Evolutionary conservation across 2,888 invertebrate genomes (phyloP), one percentile per base, ranked within the genome.

Genomic region (Amblyteles armatorius): DNA sequence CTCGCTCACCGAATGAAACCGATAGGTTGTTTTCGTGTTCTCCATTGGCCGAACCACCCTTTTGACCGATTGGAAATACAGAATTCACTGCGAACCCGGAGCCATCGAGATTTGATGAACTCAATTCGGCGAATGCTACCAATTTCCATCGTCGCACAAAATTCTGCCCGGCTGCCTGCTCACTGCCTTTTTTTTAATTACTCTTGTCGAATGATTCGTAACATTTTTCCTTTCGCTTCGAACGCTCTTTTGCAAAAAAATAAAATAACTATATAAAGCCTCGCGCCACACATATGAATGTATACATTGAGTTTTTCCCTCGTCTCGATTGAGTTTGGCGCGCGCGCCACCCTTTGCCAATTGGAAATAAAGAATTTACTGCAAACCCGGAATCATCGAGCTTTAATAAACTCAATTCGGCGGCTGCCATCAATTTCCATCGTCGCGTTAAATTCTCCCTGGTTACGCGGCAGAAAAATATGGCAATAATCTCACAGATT

Each of bases 271-370:
- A 2, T 1, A 16, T 16, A 16, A 16, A 16, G 63, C 65, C 65
- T 67, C 44, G 26, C 16, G 63, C 55, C 22, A 16, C 33, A 77
- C 71, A 67, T 77, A 67, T 77, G 77, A 77, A 77, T 82, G 65
- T 22, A 65, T 77, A 36, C 36, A 36, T 36, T 0, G 36, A n/a
- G 50, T n/a, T 50, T 50, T 50, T 5, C 5, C n/a, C 50, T 50
- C 16, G 50, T 36, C 9, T 50, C 50, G 50, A 50, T n/a, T 50
- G 0, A 50, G 50, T 50, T 50, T n/a, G 13, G 50, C n/a, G n/a
- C 50, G 13, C n/a, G 16, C 16, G 13, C 33, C 33, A 36, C 7
- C 36, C 36, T 36, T 9, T 36, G 36, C n/a, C 29, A 5, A 60
- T 33, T 60, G 60, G 60, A 60, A 60, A 26, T 16, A 0, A 16